Evolutionary conservation across 2,888 invertebrate species (phyloP).

Genomic region (Schizaphis graminum): DNA sequence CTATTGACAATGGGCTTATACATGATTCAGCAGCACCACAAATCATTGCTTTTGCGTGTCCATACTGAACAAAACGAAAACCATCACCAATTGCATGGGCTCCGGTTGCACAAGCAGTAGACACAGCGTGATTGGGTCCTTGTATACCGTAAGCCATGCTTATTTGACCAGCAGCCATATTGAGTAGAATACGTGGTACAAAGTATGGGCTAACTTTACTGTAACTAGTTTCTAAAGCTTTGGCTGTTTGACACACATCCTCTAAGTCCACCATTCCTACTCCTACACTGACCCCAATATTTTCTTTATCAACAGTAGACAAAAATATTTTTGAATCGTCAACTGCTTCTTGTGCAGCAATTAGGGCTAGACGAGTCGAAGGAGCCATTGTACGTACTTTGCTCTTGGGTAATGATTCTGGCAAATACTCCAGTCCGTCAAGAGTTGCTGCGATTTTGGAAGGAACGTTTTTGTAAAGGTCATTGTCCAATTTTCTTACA

Average conservation of each 20-base stretch:
- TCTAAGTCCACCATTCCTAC: conserved; percentile 94
- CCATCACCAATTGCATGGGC: conserved; percentile 88
- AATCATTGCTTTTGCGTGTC: conserved; percentile 91
- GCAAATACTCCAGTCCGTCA: conserved; percentile 76
- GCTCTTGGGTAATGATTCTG: conserved; percentile 76
- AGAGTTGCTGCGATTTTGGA: conserved; percentile 75
- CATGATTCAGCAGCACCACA: conserved; percentile 94
- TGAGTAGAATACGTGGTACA: conserved; percentile 92
- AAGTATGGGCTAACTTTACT: conserved; percentile 94
- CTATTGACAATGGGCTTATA: conserved; percentile 89
- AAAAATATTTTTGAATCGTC: conserved; percentile 78
- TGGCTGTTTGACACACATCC: conserved; percentile 86
- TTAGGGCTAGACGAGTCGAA: conserved; percentile 84
- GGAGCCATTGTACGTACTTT: conserved; percentile 86
- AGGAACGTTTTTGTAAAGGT: conserved; percentile 82
- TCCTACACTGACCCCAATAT: conserved; percentile 90
- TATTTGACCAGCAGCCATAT: conserved; percentile 96
- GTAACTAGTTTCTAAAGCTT: conserved; percentile 84
- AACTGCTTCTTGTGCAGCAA: conserved; percentile 90
- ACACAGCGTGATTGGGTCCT: conserved; percentile 93
- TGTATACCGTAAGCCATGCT: conserved; percentile 90
- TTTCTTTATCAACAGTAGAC: conserved; percentile 74
- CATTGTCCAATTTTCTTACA: conserved; percentile 77
- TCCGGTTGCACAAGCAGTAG: conserved; percentile 98
- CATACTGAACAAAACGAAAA: conserved; percentile 84